Base-by-base conservation (phyloP, 2,888 invertebrate species). In the Ephialtes manifestator region DNA sequence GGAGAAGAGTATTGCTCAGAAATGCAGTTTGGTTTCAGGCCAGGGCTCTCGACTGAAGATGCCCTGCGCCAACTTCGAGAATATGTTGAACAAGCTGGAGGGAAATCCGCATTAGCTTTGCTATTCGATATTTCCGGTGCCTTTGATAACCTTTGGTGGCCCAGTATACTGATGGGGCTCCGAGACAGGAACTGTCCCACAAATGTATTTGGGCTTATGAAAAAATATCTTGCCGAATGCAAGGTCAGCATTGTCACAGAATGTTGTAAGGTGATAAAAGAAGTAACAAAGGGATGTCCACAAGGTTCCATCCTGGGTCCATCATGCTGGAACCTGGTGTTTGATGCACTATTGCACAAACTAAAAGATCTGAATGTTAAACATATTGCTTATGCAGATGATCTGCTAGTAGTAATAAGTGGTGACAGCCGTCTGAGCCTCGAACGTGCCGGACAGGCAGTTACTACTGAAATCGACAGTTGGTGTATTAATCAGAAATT, bases 361-460 rank as follows among this genome's bases (percentile, higher is more conserved):
- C 68, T 87, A 20, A 82, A 81, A 70, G 20, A n/a, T 0, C 20
- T 46, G 1, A 5, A 78, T 10, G 55, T 78, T 0, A 77, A 71
- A 13, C 15, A 43, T 8, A 55, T 86, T 0, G 87, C 87, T 0
- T 88, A 88, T 60, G 86, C 87, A 10, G 87, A 88, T 46, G 87
- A 88, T 46, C 20, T 86, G 0, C 0, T 78, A 0, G 78, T 65
- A 11, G 5, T 87, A n/a, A 58, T 88, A 0, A 20, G 24, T 2
- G 86, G 83, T 1, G 65, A 81, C n/a, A 53, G 31, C 18, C 51
- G 70, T 15, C 4, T n/a, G 35, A 4, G 15, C 15, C 31, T 71
- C 1, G 53, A 53, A 13, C 31, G 8, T 0, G 7, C 31, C 2
- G 70, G 70, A 0, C 70, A 53, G 15, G 35, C 10, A 4, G 35